Evolutionary conservation across 2,797 vertebrate species (phyloP).

Genomic region (Macrochelys suwanniensis): DNA sequence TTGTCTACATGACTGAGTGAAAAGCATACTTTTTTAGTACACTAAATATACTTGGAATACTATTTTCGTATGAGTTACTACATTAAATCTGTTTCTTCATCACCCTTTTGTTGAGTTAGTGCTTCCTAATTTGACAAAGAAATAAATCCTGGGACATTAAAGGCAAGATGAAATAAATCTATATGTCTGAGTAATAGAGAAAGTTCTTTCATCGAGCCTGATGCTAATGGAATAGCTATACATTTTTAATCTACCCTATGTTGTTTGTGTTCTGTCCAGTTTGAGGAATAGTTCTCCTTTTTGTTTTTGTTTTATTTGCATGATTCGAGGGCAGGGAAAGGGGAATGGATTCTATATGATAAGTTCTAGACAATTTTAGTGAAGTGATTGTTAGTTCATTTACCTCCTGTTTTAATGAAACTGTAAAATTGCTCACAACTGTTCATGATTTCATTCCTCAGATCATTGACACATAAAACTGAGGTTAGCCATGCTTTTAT

Average conservation of each 20-base stretch:
- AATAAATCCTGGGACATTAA: background rate
- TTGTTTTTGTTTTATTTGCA: background rate
- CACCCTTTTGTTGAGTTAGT: too few relatives aligned
- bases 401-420: background rate
- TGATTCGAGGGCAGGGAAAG: background rate
- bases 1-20: background rate
- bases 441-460: slow-evolving; percentile 1
- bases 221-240: background rate
- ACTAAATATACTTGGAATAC: background rate
- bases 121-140: background rate
- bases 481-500: background rate
- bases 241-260: background rate
- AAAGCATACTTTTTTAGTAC: background rate
- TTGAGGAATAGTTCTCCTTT: background rate
- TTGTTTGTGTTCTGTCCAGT: background rate
- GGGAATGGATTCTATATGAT: slow-evolving; percentile 28
- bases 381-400: slow-evolving; percentile 26
- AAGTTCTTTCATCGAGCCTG: background rate
- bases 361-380: background rate
- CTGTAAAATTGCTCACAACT: background rate
- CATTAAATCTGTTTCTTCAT: background rate
- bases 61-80: background rate
- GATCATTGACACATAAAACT: background rate
- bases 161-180: background rate
- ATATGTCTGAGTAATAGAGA: background rate